Conservation (phyloP, 1,140 invertebrate genomes). For the Drosophila orosa region DNA sequence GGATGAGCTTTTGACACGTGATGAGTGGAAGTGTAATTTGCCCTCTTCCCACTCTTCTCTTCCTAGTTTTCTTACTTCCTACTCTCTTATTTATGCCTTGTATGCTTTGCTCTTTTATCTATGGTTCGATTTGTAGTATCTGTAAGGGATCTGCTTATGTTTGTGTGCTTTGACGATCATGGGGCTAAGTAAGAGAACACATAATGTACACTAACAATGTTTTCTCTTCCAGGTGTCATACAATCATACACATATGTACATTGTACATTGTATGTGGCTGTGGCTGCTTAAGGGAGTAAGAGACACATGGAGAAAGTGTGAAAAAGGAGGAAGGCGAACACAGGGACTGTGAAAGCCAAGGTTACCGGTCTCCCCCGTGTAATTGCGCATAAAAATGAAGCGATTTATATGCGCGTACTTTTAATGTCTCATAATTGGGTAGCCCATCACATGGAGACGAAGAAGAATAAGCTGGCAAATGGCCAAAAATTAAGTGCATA, state of each 20-base stretch:
- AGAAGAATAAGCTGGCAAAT: constrained; percentile 7
- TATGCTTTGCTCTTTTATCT: neutral
- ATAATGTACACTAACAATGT: neutral
- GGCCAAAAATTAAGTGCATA: constrained; percentile 8
- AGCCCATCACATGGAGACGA: constrained; percentile 27
- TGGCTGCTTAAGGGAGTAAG: neutral
- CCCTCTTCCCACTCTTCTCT: neutral
- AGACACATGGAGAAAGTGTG: neutral
- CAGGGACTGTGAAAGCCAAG: constrained; percentile 15
- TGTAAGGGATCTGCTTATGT: neutral
- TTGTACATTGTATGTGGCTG: too few species aligned
- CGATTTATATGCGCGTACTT: constrained; percentile 81
- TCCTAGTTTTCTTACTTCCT: neutral
- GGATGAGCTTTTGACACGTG: neutral
- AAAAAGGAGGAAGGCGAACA: neutral
- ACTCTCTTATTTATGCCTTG: too few species aligned
- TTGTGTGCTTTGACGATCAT: neutral
- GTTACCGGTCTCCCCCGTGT: constrained; percentile 48
- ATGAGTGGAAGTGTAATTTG: neutral
- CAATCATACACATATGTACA: neutral
- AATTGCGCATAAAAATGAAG: constrained; percentile 81
- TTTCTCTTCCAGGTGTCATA: constrained; percentile 1
- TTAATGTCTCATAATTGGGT: constrained; percentile 80
- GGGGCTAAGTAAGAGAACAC: neutral
- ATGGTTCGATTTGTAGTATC: neutral